phyloP scores from a whole-genome alignment of 2,113 vertebrate genomes.

The Oryzias melastigma region DNA sequence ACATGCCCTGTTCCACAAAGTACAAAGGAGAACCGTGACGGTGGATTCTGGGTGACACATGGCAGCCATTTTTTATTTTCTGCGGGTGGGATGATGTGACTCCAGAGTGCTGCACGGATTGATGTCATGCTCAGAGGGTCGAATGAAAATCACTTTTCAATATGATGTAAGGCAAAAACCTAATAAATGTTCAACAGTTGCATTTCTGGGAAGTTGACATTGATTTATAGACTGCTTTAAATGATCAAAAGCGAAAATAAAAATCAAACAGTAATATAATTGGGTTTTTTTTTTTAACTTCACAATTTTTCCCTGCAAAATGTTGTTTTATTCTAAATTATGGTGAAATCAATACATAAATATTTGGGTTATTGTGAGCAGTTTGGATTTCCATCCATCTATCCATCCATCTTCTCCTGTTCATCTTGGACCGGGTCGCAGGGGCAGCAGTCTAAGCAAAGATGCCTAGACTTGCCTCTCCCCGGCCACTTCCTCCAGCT shows the following conservation, averaged over 20 bases:
- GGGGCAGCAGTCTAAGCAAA: no score
- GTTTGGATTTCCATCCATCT: no score
- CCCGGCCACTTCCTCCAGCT: no score
- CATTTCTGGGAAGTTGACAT: not conserved
- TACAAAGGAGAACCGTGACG: conserved; percentile 1
- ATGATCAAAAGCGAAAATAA: not conserved
- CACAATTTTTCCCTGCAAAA: no score
- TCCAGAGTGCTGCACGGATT: conserved; percentile 14
- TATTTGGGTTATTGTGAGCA: no score
- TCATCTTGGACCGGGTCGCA: no score
- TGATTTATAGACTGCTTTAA: not conserved
- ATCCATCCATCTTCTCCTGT: no score
- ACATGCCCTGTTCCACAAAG: conserved; percentile 10
- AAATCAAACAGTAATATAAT: no score
- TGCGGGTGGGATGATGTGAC: conserved; percentile 30
- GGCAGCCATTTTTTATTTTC: not conserved
- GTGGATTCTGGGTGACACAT: conserved; percentile 23
- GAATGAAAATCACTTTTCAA: not conserved
- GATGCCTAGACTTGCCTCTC: no score
- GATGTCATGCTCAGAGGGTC: conserved; percentile 3
- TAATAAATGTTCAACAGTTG: not conserved
- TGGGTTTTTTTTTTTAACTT: no score
- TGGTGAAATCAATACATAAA: no score
- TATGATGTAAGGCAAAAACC: conserved; percentile 1
- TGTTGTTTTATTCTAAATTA: no score